A percentile compares a stretch with the other conserved stretches of the same genome.
phyloP scores from a whole-genome alignment of 92 coral and sea anemone genomes.

The Parazoanthus atlanticus region DNA sequence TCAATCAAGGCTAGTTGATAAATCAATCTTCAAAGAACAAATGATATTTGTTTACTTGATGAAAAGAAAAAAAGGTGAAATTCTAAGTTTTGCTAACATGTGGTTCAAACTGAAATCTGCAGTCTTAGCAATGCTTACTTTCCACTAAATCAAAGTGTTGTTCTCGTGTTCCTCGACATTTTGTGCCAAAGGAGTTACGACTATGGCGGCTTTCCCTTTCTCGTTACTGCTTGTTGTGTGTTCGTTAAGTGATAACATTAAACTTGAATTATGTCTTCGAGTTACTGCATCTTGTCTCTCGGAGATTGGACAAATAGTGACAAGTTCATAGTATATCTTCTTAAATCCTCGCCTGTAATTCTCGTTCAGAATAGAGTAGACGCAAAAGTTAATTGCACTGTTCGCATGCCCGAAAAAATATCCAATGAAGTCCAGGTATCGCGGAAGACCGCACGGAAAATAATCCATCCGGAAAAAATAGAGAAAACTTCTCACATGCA shows the following conservation, averaged over 20 bases:
- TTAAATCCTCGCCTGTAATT: slow-evolving; percentile 50
- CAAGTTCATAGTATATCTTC: slow-evolving; percentile 16
- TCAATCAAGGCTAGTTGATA: background rate
- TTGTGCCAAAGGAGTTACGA: background rate
- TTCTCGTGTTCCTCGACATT: background rate
- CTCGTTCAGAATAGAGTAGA: slow-evolving; percentile 65
- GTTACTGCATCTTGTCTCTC: background rate
- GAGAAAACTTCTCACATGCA: slow-evolving; percentile 69
- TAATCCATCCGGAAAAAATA: slow-evolving; percentile 56
- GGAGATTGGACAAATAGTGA: background rate
- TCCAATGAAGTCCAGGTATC: slow-evolving; percentile 70
- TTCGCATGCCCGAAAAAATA: slow-evolving; percentile 78
- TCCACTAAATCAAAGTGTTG: background rate
- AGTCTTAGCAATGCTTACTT: background rate
- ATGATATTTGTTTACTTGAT: background rate
- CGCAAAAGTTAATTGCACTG: slow-evolving; percentile 74
- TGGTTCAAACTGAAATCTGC: background rate
- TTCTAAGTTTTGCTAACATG: background rate
- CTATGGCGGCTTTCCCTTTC: background rate
- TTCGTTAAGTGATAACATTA: slow-evolving; percentile 23
- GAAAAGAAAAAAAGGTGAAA: background rate
- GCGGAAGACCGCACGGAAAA: slow-evolving; percentile 73
- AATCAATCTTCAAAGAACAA: background rate
- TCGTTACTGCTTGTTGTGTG: slow-evolving; percentile 1
- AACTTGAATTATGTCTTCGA: background rate